These are phyloP conservation scores for Coregonus sp. DNA, from an alignment of 2,797 vertebrate species.

Conservation along the genomic window DNA sequence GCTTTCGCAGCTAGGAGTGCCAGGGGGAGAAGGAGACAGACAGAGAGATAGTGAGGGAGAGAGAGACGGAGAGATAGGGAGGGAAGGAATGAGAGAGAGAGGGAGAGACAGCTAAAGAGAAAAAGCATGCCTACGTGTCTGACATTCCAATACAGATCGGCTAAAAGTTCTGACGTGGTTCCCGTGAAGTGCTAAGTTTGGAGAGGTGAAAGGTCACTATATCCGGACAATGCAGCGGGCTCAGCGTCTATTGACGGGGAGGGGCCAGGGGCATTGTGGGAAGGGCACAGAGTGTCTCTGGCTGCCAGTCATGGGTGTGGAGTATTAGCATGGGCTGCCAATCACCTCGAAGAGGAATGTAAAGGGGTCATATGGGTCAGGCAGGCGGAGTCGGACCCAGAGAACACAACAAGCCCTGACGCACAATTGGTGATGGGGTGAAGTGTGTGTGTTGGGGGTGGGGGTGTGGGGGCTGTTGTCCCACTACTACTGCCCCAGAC, in stretches of 20 bases:
- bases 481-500: conserved; percentile 6
- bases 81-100: too few species aligned
- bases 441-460: conserved; percentile 19
- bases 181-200: conserved; percentile 77
- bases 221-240: conserved; percentile 83
- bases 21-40: conserved; percentile 60
- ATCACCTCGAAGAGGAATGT: conserved; percentile 82
- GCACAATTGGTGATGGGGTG: conserved; percentile 64
- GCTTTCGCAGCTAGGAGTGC: conserved; percentile 66
- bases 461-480: too few species aligned
- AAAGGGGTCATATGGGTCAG: conserved; percentile 74
- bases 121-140: conserved; percentile 72
- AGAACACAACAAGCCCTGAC: conserved; percentile 76
- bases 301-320: conserved; percentile 79
- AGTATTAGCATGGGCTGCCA: conserved; percentile 82
- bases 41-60: conserved; percentile 49
- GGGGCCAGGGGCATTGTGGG: conserved; percentile 82
- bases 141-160: conserved; percentile 76
- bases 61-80: conserved; percentile 15
- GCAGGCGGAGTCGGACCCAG: conserved; percentile 69
- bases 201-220: conserved; percentile 84
- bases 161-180: conserved; percentile 77
- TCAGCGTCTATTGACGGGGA: conserved; percentile 82
- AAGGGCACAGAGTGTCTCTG: conserved; percentile 76
- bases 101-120: conserved; percentile 57